phyloP scores from a whole-genome alignment of 2,113 vertebrate genomes.

The Entomyzon cyanotis region DNA sequence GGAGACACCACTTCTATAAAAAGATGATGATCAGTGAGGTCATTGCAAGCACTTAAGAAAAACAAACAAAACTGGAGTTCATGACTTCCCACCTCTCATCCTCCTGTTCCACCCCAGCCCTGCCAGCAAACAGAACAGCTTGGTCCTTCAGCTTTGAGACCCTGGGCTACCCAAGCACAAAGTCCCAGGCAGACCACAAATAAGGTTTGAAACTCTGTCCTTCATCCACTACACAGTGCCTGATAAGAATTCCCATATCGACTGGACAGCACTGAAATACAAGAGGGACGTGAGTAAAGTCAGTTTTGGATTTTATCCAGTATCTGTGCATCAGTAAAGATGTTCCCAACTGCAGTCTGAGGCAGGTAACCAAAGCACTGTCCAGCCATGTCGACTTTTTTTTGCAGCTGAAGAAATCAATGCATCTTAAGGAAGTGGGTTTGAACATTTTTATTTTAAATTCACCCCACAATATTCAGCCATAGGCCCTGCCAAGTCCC shows the following conservation, averaged over 20 bases:
- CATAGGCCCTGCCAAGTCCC: background rate
- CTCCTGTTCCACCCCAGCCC: background rate
- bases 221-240: background rate
- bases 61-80: background rate
- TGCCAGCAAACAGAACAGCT: background rate
- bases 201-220: background rate
- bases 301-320: background rate
- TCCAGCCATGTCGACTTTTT: background rate
- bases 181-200: background rate
- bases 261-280: background rate
- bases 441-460: background rate
- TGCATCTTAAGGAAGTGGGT: background rate
- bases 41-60: background rate
- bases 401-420: background rate
- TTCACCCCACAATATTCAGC: background rate
- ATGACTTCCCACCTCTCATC: background rate
- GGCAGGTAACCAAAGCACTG: background rate
- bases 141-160: background rate
- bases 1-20: background rate
- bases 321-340: background rate
- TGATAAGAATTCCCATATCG: accelerated
- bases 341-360: background rate
- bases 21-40: background rate
- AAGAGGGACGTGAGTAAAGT: background rate
- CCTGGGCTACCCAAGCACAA: background rate